phyloP scores from a whole-genome alignment of 2,797 vertebrate genomes.

The Tenualosa ilisha region DNA sequence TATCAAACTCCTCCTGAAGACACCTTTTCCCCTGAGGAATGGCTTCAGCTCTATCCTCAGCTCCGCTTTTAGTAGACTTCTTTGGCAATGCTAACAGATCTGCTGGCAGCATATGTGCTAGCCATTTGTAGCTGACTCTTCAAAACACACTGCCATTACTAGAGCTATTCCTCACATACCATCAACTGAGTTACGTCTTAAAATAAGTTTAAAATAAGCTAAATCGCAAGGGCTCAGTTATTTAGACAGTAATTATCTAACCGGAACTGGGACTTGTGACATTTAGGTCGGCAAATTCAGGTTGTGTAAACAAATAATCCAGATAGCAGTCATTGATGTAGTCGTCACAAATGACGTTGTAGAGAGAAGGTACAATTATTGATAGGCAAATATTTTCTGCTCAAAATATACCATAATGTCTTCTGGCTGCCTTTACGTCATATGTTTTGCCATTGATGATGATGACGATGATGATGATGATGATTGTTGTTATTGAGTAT shows the following conservation, averaged over 20 bases:
- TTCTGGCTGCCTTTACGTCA: not conserved
- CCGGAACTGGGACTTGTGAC: not conserved
- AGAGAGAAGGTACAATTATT: not conserved
- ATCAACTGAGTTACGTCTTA: not conserved
- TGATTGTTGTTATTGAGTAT: too few species aligned
- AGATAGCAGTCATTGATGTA: not conserved
- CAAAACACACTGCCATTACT: not conserved
- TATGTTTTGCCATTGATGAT: not conserved
- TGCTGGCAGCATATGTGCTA: not conserved
- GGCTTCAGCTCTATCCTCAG: not conserved
- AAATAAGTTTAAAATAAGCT: not conserved
- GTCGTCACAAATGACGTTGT: not conserved
- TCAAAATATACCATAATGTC: not conserved
- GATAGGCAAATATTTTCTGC: not conserved
- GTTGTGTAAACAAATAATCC: not conserved
- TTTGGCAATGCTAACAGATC: not conserved
- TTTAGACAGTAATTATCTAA: not conserved
- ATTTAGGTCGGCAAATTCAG: not conserved
- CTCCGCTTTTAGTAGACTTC: not conserved
- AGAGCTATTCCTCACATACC: not conserved
- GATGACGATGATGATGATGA: too few species aligned
- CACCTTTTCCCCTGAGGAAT: not conserved
- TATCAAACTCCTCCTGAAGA: conserved; percentile 8
- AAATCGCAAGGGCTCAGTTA: not conserved
- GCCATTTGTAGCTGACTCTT: not conserved